These are phyloP conservation scores for Ploceus nigricollis DNA, from an alignment of 2,113 vertebrate species.

Conservation along the genomic window DNA sequence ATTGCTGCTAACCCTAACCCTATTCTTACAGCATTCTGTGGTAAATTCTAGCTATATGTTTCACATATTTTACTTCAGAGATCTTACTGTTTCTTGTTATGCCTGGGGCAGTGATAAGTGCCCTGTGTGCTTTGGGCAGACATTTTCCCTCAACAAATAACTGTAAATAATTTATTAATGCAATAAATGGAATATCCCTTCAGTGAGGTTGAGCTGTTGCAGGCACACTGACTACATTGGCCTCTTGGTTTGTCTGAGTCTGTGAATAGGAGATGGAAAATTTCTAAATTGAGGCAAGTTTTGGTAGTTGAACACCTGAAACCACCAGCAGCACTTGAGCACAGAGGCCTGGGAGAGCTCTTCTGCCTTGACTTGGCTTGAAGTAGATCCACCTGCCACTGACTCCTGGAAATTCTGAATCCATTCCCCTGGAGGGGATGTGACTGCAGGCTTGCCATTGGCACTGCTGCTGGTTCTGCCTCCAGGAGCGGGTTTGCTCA, in stretches of 20 bases:
- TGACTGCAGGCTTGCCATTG: not conserved
- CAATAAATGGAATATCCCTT: not conserved
- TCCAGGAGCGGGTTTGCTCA: not conserved
- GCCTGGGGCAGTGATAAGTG: not conserved
- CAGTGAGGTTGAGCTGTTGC: not conserved
- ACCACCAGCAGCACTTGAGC: not conserved
- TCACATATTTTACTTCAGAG: not conserved
- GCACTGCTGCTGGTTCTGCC: too few species aligned
- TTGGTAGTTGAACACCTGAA: not conserved
- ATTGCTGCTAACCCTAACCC: too few species aligned
- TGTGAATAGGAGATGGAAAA: not conserved
- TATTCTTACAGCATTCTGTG: not conserved
- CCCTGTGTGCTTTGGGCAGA: not conserved
- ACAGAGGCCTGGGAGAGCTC: not conserved
- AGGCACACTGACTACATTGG: not conserved
- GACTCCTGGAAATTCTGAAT: not conserved
- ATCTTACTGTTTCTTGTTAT: not conserved
- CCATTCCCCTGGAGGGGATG: fast-evolving
- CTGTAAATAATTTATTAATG: not conserved
- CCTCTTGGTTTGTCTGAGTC: not conserved
- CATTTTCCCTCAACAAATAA: not conserved
- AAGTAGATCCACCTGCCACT: not conserved
- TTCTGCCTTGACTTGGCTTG: not conserved
- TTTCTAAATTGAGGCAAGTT: not conserved
- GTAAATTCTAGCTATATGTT: not conserved